Conservation (phyloP, 2,797 vertebrate genomes). For the Amblyopsis hoosieri region DNA sequence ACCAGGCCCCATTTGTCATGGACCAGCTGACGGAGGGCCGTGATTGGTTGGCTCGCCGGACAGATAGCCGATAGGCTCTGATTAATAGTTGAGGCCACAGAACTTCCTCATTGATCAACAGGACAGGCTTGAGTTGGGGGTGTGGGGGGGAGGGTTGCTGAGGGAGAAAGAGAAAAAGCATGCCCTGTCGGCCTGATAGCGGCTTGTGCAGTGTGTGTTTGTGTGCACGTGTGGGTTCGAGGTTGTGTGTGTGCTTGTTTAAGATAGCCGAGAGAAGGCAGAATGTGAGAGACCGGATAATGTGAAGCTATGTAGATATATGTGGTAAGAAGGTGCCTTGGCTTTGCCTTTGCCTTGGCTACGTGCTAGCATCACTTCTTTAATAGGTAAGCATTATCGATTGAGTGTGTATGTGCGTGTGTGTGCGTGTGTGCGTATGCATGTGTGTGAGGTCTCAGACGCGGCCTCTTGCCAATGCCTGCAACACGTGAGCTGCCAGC, state of each 20-base stretch:
- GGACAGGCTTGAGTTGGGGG: conserved; percentile 60
- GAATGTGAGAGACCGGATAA: conserved; percentile 30
- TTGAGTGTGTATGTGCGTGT: conserved; percentile 19
- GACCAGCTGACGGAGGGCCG: conserved; percentile 76
- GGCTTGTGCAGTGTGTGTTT: conserved; percentile 8
- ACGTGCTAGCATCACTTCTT: conserved; percentile 8
- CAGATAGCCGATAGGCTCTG: conserved; percentile 85
- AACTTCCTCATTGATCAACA: conserved; percentile 85
- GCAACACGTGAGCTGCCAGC: neutral
- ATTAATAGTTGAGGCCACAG: conserved; percentile 83
- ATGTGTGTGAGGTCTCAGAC: conserved; percentile 16
- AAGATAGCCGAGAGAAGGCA: conserved; percentile 30
- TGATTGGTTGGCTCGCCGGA: conserved; percentile 83
- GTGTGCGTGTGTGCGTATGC: conserved; percentile 22
- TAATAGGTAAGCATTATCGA: neutral
- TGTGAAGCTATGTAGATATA: conserved; percentile 8
- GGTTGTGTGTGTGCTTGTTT: conserved; percentile 34
- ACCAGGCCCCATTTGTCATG: conserved; percentile 79
- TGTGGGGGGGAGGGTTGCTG: conserved; percentile 21
- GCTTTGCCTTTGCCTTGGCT: conserved; percentile 21
- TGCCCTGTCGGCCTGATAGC: conserved; percentile 65
- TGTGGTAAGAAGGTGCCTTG: conserved; percentile 14
- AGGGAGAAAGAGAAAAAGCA: conserved; percentile 66
- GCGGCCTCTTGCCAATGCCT: neutral
- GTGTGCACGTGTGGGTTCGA: conserved; percentile 19